Base-by-base conservation (phyloP, 2,797 vertebrate genomes). In the Natrix natrix region DNA sequence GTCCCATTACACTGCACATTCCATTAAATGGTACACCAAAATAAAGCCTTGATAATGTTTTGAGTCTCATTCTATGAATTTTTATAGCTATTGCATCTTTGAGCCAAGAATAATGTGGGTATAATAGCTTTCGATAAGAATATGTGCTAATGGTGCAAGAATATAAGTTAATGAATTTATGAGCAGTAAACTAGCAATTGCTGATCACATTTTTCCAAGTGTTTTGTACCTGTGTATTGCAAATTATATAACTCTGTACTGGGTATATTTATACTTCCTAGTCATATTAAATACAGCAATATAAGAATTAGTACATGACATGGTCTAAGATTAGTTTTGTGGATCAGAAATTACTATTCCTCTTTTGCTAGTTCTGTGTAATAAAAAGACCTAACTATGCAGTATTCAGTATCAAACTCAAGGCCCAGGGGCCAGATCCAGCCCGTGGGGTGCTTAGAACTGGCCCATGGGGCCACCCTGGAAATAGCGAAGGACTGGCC, bases 1-100 rank as follows among this genome's bases (percentile, higher is more conserved):
- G 95, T 97, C 97, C 96, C 95, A 95, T 95, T 95, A 90, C 95
- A 95, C 95, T 96, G 96, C 95, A 97, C 95, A 97, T 96, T 95
- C 97, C 96, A 97, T 97, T 98, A 97, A 96, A 95, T 92, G 88
- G 95, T 96, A 95, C 92, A 97, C 91, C 96, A 96, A 96, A 96
- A 96, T 96, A 97, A 97, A 98, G 96, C 96, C 97, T 97, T 97
- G 97, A 97, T 96, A 96, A 97, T 90, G 94, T 96, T 97, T 96
- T 95, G 95, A 94, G 97, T 95, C 96, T 97, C 96, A 96, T 98
- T 97, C 96, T 96, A 97, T 96, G 96, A 97, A 96, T 96, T 97
- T 97, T 98, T 97, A 97, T 96, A 97, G 96, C 96, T 97, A 96
- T 97, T 96, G 93, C 96, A 96, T 96, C 97, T 97, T 96, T 97